Evolutionary conservation across 2,888 invertebrate genomes (phyloP).

Genomic region (Pollenia angustigena): DNA sequence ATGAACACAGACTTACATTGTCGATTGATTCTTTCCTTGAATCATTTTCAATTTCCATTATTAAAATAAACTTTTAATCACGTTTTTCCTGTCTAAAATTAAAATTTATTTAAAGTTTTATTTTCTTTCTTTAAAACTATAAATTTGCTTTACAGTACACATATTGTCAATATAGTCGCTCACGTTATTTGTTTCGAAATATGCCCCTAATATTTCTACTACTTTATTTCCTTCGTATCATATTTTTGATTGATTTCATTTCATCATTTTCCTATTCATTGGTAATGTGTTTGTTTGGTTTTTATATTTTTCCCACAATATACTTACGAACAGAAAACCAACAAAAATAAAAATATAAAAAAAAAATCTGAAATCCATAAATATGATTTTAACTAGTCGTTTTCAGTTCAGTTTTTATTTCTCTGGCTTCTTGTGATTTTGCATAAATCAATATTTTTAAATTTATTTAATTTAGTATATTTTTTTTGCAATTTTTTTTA

Average conservation of each 20-base stretch:
- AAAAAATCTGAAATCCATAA: conserved; percentile 27
- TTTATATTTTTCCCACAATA: conserved; percentile 59
- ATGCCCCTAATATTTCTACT: conserved; percentile 2
- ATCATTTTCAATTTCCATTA: background rate
- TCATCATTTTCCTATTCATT: conserved; percentile 71
- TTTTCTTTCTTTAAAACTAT: background rate
- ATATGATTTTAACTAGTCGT: conserved; percentile 57
- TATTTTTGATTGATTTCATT: conserved; percentile 71
- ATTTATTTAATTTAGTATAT: conserved; percentile 52
- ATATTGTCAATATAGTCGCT: background rate
- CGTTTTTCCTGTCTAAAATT: conserved; percentile 23
- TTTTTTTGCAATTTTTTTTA: conserved; percentile 14
- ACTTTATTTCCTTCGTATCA: conserved; percentile 14
- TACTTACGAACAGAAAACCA: conserved; percentile 21
- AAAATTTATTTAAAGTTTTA: conserved; percentile 8
- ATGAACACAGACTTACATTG: too few relatives aligned
- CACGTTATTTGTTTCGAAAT: conserved; percentile 1
- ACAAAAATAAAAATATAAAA: conserved; percentile 14
- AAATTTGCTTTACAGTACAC: conserved; percentile 1
- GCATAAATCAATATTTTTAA: conserved; percentile 71
- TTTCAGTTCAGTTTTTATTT: conserved; percentile 9
- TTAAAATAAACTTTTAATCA: conserved; percentile 2
- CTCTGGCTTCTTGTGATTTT: conserved; percentile 57
- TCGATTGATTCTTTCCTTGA: too few relatives aligned
- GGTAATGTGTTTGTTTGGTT: conserved; percentile 67